Evolutionary conservation across 2,113 vertebrate species (phyloP).

Genomic region (Motacilla tschutschensis): DNA sequence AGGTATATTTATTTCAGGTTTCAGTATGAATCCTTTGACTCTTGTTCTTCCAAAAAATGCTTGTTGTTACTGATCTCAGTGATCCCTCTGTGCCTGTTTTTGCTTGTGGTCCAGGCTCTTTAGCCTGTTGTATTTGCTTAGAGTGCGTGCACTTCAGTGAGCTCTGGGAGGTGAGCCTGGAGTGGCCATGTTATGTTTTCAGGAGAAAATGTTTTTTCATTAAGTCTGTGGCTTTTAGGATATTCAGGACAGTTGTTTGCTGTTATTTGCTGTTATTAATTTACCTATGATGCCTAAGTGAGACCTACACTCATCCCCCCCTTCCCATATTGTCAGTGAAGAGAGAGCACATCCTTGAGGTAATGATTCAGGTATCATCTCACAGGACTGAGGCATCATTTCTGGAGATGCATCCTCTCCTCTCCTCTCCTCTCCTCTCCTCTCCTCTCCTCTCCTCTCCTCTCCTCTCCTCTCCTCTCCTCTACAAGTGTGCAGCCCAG

Average conservation of each 20-base stretch:
- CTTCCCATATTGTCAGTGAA: not conserved
- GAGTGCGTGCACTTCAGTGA: not conserved
- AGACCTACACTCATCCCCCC: not conserved
- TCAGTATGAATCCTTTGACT: not conserved
- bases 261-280: not conserved
- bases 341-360: not conserved
- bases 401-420: not conserved
- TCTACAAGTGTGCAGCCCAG: not conserved
- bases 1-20: not conserved
- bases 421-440: no score
- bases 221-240: not conserved
- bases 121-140: not conserved
- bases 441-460: fast-evolving
- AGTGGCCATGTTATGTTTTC: fast-evolving
- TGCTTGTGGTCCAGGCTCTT: not conserved
- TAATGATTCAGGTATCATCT: not conserved
- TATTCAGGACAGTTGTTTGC: not conserved
- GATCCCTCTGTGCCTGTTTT: not conserved
- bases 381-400: not conserved
- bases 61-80: not conserved
- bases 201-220: not conserved
- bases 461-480: no score
- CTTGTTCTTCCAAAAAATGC: not conserved
- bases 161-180: not conserved
- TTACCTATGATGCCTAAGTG: not conserved